Evolutionary conservation across 2,113 vertebrate species (phyloP), one percentile per base, ranked within the genome.

Genomic region (Etheostoma spectabile): DNA sequence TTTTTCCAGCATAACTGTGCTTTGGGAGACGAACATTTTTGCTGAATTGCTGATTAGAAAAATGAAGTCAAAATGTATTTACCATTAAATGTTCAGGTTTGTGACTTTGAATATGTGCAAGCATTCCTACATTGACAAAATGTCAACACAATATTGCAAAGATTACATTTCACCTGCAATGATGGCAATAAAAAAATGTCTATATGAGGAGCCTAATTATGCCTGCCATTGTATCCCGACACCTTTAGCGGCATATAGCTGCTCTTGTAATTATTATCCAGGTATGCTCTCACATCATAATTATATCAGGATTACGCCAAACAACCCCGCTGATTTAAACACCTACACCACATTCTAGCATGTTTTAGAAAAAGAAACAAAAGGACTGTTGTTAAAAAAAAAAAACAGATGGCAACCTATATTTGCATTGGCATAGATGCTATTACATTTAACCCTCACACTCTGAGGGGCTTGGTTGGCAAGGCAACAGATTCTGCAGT

Each of bases 381-480:
- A 85, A 81, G 72, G 45, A 88, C 57, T 69, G 22, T 85, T 78
- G 85, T 84, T 66, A 85, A 93, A 92, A 89, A 69, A 85, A 93
- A 92, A 89, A 93, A 92, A 89, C 92, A 93, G 92, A 93, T 93
- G 92, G 92, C 71, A 91, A 86, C 79, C 91, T 92, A 93, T 92
- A 92, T 93, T 93, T 90, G 88, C 88, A 89, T 87, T 88, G 89
- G 90, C 87, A 88, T 70, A 67, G 83, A 85, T 76, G 90, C 67
- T 86, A 88, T 93, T 88, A 87, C 88, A 88, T 92, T 90, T 91
- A 93, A 93, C 92, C 91, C 90, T 90, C 71, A 65, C 83, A 87
- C 89, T 83, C 83, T 60, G 71, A 88, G 86, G 90, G 91, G 89
- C 69, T 91, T 74, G 92, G 93, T 94, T 94, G 93, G 93, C 92